These are phyloP conservation scores for Anorthoa munda DNA, from an alignment of 2,888 invertebrate genomes.

Conservation along the genomic window DNA sequence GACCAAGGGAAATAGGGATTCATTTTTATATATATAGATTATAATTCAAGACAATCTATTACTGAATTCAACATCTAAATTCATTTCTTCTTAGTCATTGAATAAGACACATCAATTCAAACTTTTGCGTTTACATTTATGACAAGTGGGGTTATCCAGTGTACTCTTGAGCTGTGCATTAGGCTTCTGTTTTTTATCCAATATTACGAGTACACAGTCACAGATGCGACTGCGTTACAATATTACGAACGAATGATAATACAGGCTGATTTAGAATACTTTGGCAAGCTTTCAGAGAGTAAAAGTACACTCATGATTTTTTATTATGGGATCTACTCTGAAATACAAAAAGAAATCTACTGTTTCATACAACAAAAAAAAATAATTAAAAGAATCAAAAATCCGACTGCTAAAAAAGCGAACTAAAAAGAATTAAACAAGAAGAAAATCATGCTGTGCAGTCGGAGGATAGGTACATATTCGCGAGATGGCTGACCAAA, in stretches of 20 bases:
- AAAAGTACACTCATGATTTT: not conserved
- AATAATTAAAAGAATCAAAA: no score
- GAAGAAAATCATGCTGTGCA: no score
- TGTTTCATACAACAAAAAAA: no score
- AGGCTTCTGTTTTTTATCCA: slow-evolving; percentile 67
- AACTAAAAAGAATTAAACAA: no score
- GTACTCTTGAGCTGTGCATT: slow-evolving; percentile 73
- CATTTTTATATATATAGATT: no score
- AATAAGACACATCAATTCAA: slow-evolving; percentile 24
- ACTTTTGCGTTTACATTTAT: slow-evolving; percentile 16
- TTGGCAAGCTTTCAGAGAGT: slow-evolving; percentile 3
- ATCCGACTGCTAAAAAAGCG: no score
- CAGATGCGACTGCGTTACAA: slow-evolving; percentile 45
- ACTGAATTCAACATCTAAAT: not conserved
- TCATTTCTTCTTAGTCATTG: slow-evolving; percentile 25
- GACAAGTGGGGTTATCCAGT: slow-evolving; percentile 50
- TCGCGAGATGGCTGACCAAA: no score
- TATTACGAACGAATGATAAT: slow-evolving; percentile 20
- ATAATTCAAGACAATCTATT: no score
- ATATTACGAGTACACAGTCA: slow-evolving; percentile 25
- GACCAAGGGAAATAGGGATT: no score
- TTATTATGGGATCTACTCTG: not conserved
- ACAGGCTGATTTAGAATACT: not conserved
- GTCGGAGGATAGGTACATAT: no score
- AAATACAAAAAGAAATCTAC: not conserved